phyloP scores from a whole-genome alignment of 2,888 invertebrate genomes.

The Orchesellides sinensis region DNA sequence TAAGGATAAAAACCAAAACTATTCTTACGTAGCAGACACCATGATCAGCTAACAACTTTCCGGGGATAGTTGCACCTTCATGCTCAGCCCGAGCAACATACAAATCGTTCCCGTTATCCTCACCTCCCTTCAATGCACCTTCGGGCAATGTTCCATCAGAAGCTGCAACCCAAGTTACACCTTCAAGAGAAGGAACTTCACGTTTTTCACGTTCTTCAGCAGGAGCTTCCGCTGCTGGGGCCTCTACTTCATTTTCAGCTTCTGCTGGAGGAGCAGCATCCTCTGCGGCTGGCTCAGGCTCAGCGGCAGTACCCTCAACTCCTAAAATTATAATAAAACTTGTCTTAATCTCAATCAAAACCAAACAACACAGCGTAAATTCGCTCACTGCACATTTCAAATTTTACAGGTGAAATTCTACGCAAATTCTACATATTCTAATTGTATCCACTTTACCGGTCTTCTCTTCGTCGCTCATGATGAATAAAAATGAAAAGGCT shows the following conservation, averaged over 20 bases:
- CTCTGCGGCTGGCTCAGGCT: conserved; percentile 21
- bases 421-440: no score
- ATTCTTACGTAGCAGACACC: conserved; percentile 84
- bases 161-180: conserved; percentile 68
- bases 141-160: conserved; percentile 70
- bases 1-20: no score
- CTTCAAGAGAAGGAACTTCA: conserved; percentile 67
- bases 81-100: conserved; percentile 85
- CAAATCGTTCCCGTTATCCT: conserved; percentile 80
- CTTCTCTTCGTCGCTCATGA: conserved; percentile 66
- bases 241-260: conserved; percentile 54
- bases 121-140: conserved; percentile 76
- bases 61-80: conserved; percentile 87
- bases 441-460: conserved; percentile 40
- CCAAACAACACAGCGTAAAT: no score
- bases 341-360: no score
- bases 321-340: conserved; percentile 36
- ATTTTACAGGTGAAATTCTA: no score
- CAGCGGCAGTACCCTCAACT: conserved; percentile 60
- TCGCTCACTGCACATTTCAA: no score
- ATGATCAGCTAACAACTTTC: conserved; percentile 86
- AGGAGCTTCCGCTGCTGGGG: conserved; percentile 42
- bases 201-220: conserved; percentile 43
- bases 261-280: conserved; percentile 41
- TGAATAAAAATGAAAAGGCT: conserved; percentile 27